Conservation (phyloP, 2,888 invertebrate species). For the Celastrina argiolus region DNA sequence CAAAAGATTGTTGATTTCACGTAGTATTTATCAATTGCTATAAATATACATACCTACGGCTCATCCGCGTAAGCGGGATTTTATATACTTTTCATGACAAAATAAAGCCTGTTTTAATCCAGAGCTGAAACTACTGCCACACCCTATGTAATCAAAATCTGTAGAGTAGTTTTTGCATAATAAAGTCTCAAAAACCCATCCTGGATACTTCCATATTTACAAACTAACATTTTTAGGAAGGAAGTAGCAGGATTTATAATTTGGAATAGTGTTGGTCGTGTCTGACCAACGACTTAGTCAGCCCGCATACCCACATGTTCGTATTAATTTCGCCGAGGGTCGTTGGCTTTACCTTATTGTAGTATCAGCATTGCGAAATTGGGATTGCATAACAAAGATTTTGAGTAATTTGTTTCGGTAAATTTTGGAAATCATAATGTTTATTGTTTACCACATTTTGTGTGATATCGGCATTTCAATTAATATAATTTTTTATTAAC, state of each 20-base stretch:
- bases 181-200: no score
- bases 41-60: no score
- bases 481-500: neutral
- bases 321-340: constrained; percentile 15
- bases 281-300: constrained; percentile 27
- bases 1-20: neutral
- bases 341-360: constrained; percentile 12
- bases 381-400: neutral
- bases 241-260: no score
- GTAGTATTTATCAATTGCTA: neutral
- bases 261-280: constrained; percentile 25
- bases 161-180: no score
- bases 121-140: no score
- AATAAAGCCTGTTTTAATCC: no score
- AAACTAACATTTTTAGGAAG: no score
- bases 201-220: no score
- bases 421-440: neutral
- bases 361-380: neutral
- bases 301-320: constrained; percentile 25
- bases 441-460: neutral
- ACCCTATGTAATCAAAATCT: no score
- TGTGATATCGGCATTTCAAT: neutral
- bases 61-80: no score
- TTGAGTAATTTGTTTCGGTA: neutral
- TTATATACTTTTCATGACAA: no score